Conservation (phyloP, 2,113 vertebrate genomes). For the Etheostoma spectabile region DNA sequence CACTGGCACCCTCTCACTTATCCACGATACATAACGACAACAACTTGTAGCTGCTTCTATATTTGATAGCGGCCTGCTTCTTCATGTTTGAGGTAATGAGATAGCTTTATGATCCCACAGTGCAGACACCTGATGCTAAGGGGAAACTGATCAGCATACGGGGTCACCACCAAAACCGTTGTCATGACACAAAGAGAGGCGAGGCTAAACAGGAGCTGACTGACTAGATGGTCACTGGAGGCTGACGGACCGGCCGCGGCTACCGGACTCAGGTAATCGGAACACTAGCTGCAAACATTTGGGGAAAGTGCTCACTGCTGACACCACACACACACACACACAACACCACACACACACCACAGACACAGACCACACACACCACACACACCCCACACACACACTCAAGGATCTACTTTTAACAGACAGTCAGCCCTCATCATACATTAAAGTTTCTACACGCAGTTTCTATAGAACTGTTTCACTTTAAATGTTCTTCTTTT, state of each 20-base stretch:
- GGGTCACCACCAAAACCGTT: conserved; percentile 17
- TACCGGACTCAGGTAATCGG: conserved; percentile 35
- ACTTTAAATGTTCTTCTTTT: too few species aligned
- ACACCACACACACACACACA: conserved; percentile 6
- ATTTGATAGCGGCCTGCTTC: neutral
- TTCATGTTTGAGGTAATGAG: conserved; percentile 36
- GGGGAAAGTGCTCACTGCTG: conserved; percentile 32
- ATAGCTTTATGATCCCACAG: conserved; percentile 46
- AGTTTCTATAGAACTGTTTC: neutral
- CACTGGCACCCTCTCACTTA: conserved; percentile 39
- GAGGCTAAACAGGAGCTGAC: conserved; percentile 3
- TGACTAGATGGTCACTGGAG: conserved; percentile 8
- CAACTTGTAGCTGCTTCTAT: conserved; percentile 14
- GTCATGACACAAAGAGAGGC: conserved; percentile 29
- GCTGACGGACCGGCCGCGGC: conserved; percentile 23
- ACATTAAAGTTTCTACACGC: neutral
- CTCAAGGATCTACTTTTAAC: neutral
- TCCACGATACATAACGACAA: too few species aligned
- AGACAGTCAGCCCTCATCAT: neutral
- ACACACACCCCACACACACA: too few species aligned
- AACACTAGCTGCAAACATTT: conserved; percentile 24
- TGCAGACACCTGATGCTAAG: conserved; percentile 63
- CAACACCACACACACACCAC: too few species aligned
- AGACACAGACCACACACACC: too few species aligned
- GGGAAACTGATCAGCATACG: conserved; percentile 50